phyloP scores from a whole-genome alignment of 2,797 vertebrate species.

The Natrix natrix region DNA sequence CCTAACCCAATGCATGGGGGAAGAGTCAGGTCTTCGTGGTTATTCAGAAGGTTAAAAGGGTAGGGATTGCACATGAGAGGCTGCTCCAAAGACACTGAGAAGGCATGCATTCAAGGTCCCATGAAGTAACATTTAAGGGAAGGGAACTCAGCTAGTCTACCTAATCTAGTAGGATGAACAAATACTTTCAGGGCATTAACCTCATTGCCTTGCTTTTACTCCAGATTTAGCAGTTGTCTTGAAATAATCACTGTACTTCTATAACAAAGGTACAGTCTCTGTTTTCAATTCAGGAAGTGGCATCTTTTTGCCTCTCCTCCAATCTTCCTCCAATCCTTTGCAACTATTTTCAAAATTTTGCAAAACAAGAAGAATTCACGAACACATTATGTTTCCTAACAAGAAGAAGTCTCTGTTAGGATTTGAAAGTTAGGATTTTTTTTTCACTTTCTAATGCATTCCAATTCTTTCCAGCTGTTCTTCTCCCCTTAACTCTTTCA shows the following conservation, averaged over 20 bases:
- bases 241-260: not conserved
- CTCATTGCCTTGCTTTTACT: not conserved
- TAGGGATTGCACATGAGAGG: accelerated
- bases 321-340: not conserved
- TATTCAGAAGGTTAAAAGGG: not conserved
- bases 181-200: not conserved
- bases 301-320: not conserved
- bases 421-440: not conserved
- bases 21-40: not conserved
- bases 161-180: not conserved
- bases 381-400: not conserved
- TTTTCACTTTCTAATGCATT: not conserved
- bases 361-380: not conserved
- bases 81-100: not conserved
- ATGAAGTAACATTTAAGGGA: not conserved
- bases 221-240: not conserved
- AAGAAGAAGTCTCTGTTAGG: not conserved
- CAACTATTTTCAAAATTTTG: not conserved
- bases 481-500: not conserved
- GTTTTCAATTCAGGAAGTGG: not conserved
- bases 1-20: not conserved
- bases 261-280: not conserved
- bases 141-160: not conserved
- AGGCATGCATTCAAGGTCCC: not conserved
- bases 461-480: not conserved